phyloP scores from a whole-genome alignment of 2,888 invertebrate genomes.

The Subacronicta megacephala region DNA sequence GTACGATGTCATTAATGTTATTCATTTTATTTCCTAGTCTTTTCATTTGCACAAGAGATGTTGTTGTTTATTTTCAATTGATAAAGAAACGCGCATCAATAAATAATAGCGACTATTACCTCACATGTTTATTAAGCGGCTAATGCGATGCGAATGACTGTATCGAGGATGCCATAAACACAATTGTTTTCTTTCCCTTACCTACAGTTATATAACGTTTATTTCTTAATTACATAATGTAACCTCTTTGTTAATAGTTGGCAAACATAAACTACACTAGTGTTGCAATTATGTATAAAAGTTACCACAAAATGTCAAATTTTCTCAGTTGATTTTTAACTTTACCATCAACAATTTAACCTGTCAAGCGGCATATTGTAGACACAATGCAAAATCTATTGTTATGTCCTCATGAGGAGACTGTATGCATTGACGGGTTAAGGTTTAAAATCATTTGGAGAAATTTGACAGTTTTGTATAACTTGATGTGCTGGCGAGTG shows the following conservation, averaged over 20 bases:
- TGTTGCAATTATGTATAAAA: too few relatives aligned
- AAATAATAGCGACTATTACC: conserved; percentile 32
- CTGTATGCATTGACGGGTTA: too few relatives aligned
- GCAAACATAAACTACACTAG: not conserved
- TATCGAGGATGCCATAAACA: not conserved
- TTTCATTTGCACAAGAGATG: conserved; percentile 1
- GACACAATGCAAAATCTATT: too few relatives aligned
- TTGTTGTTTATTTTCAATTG: conserved; percentile 45
- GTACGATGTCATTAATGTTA: conserved; percentile 1
- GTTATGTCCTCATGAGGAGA: too few relatives aligned
- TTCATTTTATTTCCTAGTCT: conserved; percentile 4
- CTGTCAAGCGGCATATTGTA: too few relatives aligned
- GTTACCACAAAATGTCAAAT: too few relatives aligned
- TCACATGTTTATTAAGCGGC: conserved; percentile 15
- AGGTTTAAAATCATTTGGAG: too few relatives aligned
- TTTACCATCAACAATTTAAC: too few relatives aligned
- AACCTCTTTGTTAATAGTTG: conserved; percentile 6
- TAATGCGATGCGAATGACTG: conserved; percentile 11
- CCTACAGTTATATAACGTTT: conserved; percentile 7
- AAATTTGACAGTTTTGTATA: too few relatives aligned
- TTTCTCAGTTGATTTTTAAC: too few relatives aligned
- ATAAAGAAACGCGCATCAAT: conserved; percentile 20
- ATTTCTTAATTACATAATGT: conserved; percentile 4
- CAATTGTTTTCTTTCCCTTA: conserved; percentile 5
- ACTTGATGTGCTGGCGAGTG: too few relatives aligned